Evolutionary conservation across 2,113 vertebrate species (phyloP).

Genomic region (Prinia subflava): DNA sequence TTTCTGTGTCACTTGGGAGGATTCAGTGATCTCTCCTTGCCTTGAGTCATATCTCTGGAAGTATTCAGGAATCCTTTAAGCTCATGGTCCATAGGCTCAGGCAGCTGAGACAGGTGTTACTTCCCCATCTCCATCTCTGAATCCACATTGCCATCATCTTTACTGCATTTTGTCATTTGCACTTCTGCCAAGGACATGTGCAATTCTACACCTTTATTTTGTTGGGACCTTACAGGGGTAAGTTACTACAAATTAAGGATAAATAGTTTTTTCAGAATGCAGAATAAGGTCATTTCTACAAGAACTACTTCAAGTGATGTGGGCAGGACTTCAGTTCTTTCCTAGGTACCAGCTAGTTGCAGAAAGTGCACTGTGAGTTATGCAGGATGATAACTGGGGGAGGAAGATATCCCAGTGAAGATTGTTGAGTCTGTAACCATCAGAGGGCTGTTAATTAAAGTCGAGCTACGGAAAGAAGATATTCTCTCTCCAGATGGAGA

Average conservation of each 20-base stretch:
- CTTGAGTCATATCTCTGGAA: background rate
- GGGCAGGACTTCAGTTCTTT: background rate
- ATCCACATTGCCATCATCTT: background rate
- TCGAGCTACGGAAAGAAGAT: background rate
- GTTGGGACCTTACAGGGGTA: background rate
- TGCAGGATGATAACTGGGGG: background rate
- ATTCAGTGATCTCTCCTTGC: background rate
- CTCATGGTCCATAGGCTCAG: background rate
- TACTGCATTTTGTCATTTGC: background rate
- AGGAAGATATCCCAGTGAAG: background rate
- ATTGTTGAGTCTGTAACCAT: background rate
- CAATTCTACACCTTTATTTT: background rate
- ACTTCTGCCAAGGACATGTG: background rate
- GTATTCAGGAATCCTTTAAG: background rate
- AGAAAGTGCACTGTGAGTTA: background rate
- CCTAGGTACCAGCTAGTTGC: background rate
- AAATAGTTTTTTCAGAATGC: background rate
- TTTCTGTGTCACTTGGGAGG: background rate
- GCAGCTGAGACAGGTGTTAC: rapidly evolving
- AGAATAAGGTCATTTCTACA: background rate
- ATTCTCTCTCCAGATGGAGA: background rate
- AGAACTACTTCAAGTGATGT: background rate
- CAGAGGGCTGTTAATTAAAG: background rate
- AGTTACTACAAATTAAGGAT: background rate
- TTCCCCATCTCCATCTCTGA: background rate